phyloP scores from a whole-genome alignment of 2,888 invertebrate genomes.

The Quadriops clusia region DNA sequence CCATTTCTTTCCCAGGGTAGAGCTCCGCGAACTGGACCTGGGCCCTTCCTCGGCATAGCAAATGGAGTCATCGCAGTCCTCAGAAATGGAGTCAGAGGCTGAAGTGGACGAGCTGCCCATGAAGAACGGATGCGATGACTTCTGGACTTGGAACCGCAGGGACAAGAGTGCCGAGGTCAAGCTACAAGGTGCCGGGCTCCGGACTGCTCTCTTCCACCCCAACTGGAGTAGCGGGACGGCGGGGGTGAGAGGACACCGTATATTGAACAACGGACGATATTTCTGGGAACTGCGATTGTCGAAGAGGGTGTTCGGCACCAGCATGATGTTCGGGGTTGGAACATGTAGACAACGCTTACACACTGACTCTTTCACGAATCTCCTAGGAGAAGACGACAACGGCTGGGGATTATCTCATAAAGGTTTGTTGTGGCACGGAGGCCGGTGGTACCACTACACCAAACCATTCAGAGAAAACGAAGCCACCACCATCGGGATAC shows the following conservation, averaged over 20 bases:
- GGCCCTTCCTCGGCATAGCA: conserved; percentile 20
- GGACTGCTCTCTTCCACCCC: conserved; percentile 60
- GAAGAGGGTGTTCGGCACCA: conserved; percentile 57
- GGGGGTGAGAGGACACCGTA: conserved; percentile 52
- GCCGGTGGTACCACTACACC: conserved; percentile 49
- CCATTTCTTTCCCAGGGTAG: no score
- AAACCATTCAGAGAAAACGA: conserved; percentile 59
- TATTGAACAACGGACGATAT: conserved; percentile 50
- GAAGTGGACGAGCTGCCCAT: conserved; percentile 26
- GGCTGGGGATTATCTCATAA: conserved; percentile 67
- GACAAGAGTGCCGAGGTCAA: conserved; percentile 46
- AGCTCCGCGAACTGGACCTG: no score
- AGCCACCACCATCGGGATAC: conserved; percentile 52
- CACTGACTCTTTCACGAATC: conserved; percentile 54
- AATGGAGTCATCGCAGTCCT: conserved; percentile 13
- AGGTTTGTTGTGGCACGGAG: conserved; percentile 57
- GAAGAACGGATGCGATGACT: conserved; percentile 47
- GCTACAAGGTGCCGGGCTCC: conserved; percentile 41
- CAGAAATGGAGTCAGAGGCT: conserved; percentile 20
- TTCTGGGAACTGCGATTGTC: conserved; percentile 57
- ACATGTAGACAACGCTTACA: conserved; percentile 39
- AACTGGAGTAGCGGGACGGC: conserved; percentile 67
- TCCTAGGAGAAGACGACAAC: conserved; percentile 57
- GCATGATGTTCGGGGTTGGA: conserved; percentile 66
- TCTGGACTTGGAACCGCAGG: conserved; percentile 56